Base-by-base conservation (phyloP, 2,888 invertebrate genomes). In the Dastarcus helophoroides region DNA sequence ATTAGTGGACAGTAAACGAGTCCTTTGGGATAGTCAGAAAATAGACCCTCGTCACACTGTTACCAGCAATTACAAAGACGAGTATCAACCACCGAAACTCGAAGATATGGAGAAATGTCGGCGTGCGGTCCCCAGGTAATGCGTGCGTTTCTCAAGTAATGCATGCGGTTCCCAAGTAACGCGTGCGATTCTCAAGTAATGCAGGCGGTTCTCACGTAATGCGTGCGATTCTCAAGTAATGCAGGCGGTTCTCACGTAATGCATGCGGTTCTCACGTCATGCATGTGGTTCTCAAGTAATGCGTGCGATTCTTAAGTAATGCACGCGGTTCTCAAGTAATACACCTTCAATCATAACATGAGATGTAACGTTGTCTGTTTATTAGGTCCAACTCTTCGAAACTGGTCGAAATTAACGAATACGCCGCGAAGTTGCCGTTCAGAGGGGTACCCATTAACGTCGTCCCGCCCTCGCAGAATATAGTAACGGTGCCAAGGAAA, bases 1-100 rank as follows among this genome's bases (percentile, higher is more conserved):
- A 0, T 45, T 67, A 29, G 49, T 53, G 16, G 58, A 59, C 22
- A 53, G 48, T 33, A 53, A 59, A 38, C 41, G 62, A 33, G 46
- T 63, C 30, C 62, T 65, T 39, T 68, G 68, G 68, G 53, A 28
- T 11, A 17, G 30, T 4, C 35, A 38, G 8, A 12, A 27, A 7
- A 17, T 28, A 22, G 14, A 30, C 26, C 19, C 33, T 19, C 11
- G 17, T 22, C 10, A 12, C 9, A 16, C 37, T 23, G 9, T 6
- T 14, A 25, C 17, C 23, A 16, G 29, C 26, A 14, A 27, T 25
- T 16, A 37, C 22, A 25, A 23, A 14, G 41, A 38, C 11, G 17
- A 17, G 3, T 39, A 23, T 30, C 22, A 12, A n/a, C 23, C 36
- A 24, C 38, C 36, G 6, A 17, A 19, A 9, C 9, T n/a, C 9